Base-by-base conservation (phyloP, 1,140 invertebrate species). In the Cecropterus lyciades region DNA sequence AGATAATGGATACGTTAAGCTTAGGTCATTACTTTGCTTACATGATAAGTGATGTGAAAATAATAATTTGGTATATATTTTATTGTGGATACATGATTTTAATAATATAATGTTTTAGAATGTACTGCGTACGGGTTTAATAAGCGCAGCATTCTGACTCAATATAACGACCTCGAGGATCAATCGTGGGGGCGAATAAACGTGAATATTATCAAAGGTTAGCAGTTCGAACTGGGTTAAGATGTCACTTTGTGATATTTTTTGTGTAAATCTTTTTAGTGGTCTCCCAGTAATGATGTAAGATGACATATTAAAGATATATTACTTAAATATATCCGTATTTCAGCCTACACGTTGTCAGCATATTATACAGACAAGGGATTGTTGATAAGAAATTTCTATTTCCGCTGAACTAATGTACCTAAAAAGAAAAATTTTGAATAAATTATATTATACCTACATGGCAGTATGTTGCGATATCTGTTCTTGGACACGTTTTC, bases 391-490 rank as follows among this genome's bases (percentile, higher is more conserved):
- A 37, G 11, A 43, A 43, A 43, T 43, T 14, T 43, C 40, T 43
- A 14, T 43, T 43, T 43, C 14, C 40, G 11, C 1, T 14, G 14
- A 1, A 14, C 40, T 14, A 43, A 14, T 43, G 13, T 14, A 6
- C 5, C 13, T 14, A 43, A 43, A 14, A 1, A 43, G 10, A n/a
- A n/a, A n/a, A 40, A 11, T 16, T n/a, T 33, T 0, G 30, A 33
- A 42, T 46, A n/a, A 15, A 82, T 9, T 3, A 33, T 81, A n/a
- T n/a, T n/a, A n/a, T n/a, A n/a, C n/a, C 86, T 75, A 91, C 99
- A 99, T 73, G 99, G 99, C 80, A 99, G 93, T 87, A 99, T 99
- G 93, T 99, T 99, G 91, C 98, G 98, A 87, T 99, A 99, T 91
- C 99, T 94, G 93, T 99, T 99, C 87, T 99, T 99, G 24, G 95